A percentile compares a stretch with the other conserved stretches of the same genome.
These are phyloP conservation scores for Wasmannia auropunctata DNA, from an alignment of 1,140 invertebrate genomes.

Conservation along the genomic window DNA sequence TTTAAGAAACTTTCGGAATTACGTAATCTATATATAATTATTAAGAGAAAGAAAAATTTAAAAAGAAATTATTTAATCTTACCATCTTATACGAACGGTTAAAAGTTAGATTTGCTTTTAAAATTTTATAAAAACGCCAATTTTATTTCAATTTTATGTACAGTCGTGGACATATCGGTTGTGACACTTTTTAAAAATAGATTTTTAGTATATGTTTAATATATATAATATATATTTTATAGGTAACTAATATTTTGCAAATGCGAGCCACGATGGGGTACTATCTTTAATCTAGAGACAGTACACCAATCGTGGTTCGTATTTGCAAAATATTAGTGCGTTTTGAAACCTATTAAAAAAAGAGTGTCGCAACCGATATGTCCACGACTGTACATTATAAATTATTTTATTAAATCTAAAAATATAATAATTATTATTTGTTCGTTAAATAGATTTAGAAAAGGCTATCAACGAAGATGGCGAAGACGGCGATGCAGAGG, in stretches of 20 bases:
- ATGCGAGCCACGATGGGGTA: too few species aligned
- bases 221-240: too few species aligned
- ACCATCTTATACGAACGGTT: not conserved
- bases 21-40: not conserved
- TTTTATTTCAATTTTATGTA: not conserved
- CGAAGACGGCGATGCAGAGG: conserved; percentile 85
- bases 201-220: too few species aligned
- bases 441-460: conserved; percentile 76
- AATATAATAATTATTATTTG: not conserved
- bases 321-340: too few species aligned
- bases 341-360: too few species aligned
- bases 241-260: too few species aligned
- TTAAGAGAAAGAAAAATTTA: not conserved
- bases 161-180: too few species aligned
- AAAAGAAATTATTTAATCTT: not conserved
- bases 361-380: too few species aligned
- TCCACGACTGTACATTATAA: too few species aligned
- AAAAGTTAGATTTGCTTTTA: not conserved
- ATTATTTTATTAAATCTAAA: not conserved
- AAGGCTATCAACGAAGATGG: conserved; percentile 80
- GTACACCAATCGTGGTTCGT: too few species aligned
- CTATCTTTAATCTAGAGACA: too few species aligned
- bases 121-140: not conserved
- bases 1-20: not conserved
- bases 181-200: too few species aligned